These are phyloP conservation scores for Spatula clypeata DNA, from an alignment of 2,797 vertebrate species.

Conservation along the genomic window DNA sequence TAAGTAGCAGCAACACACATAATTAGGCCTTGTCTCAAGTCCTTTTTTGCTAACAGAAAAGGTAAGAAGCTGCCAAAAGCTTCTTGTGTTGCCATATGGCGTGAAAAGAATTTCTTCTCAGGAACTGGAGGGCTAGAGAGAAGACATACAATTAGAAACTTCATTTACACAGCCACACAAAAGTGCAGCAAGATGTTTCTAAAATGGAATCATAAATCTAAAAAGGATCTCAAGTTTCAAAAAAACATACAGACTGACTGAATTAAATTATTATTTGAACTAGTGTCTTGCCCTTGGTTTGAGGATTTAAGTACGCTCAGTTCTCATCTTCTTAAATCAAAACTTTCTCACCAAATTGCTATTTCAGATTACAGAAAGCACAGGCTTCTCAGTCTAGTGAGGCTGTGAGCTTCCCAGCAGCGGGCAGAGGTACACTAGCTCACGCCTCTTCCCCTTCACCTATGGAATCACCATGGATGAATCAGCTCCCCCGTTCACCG, in stretches of 20 bases:
- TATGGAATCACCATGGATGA: rapidly evolving
- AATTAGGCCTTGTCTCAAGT: neutral
- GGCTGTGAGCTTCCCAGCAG: neutral
- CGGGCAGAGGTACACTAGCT: neutral
- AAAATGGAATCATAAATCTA: neutral
- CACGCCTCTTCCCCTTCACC: neutral
- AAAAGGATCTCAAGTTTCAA: neutral
- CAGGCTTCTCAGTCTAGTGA: neutral
- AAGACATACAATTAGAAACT: neutral
- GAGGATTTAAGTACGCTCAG: neutral
- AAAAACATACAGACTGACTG: neutral
- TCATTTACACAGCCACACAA: neutral
- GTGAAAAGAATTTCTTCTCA: neutral
- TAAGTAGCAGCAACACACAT: neutral
- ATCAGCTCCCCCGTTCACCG: neutral
- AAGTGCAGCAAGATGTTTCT: neutral
- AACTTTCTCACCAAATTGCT: neutral
- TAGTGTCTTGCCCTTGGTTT: neutral
- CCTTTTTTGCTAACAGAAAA: neutral
- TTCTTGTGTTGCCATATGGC: neutral
- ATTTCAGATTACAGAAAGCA: neutral
- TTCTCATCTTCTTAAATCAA: neutral
- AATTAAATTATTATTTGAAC: neutral
- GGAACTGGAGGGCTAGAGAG: neutral
- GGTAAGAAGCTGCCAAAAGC: neutral